Evolutionary conservation across 1,140 invertebrate species (phyloP).

Genomic region (Solenopsis invicta): DNA sequence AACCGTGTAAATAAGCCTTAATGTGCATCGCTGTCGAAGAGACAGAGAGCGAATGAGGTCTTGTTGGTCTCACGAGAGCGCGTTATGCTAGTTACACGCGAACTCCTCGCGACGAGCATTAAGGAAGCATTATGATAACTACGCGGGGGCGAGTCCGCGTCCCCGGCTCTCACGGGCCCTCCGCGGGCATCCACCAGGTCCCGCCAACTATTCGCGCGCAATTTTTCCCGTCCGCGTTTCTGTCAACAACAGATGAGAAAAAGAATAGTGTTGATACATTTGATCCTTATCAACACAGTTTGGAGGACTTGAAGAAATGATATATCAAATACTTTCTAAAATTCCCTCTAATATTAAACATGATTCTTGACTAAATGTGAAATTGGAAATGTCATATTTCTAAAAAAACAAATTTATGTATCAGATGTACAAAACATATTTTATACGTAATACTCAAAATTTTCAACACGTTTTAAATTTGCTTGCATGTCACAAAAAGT

Average conservation of each 20-base stretch:
- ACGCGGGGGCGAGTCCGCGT: conserved; percentile 60
- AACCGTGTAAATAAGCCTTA: conserved; percentile 54
- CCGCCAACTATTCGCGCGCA: conserved; percentile 18
- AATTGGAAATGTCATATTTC: neutral
- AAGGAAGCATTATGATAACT: conserved; percentile 80
- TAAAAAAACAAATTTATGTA: neutral
- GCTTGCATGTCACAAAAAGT: too few species aligned
- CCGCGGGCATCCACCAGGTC: conserved; percentile 29
- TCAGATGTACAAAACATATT: too few species aligned
- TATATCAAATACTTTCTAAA: neutral
- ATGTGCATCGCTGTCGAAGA: conserved; percentile 43
- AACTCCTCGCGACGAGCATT: conserved; percentile 80
- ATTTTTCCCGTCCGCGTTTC: conserved; percentile 32
- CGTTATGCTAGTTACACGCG: conserved; percentile 81
- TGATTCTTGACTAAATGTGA: neutral
- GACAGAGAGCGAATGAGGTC: conserved; percentile 79
- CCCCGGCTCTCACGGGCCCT: conserved; percentile 66
- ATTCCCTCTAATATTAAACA: neutral
- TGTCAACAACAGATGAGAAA: neutral
- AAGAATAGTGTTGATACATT: neutral
- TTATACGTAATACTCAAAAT: too few species aligned
- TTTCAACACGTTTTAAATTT: too few species aligned
- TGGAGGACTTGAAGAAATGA: neutral
- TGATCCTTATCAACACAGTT: neutral
- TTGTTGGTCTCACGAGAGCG: conserved; percentile 83